Percentiles rank a stretch among this genome's conserved stretches.
phyloP scores from a whole-genome alignment of 1,140 invertebrate genomes.

The Heliconius himera region DNA sequence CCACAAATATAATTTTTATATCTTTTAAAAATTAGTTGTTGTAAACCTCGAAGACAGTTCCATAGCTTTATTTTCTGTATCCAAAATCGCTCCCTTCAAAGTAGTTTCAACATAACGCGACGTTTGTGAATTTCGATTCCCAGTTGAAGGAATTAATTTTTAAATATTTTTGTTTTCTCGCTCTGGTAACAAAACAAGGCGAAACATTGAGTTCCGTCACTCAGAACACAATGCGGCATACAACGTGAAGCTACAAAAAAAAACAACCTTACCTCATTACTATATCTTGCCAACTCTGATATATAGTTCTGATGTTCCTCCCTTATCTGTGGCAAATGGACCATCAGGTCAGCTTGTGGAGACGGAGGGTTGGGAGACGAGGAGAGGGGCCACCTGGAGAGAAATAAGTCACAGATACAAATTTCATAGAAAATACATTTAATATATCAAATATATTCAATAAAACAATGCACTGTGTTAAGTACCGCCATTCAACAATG shows the following conservation, averaged over 20 bases:
- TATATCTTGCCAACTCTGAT: conserved; percentile 96
- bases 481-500: not conserved
- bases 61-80: conserved; percentile 95
- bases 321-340: conserved; percentile 96
- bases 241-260: conserved; percentile 11
- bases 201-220: no score
- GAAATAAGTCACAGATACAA: no score
- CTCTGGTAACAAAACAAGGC: no score
- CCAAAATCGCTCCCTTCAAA: conserved; percentile 95
- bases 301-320: conserved; percentile 99
- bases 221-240: not conserved
- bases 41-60: conserved; percentile 95
- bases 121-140: no score
- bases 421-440: no score
- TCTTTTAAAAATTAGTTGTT: conserved; percentile 83
- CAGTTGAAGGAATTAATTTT: no score
- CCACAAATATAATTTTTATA: no score
- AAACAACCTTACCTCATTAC: conserved; percentile 89
- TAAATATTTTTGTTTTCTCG: no score
- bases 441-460: no score
- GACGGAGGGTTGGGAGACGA: conserved; percentile 89
- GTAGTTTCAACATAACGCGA: conserved; percentile 83
- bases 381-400: conserved; percentile 93
- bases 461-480: not conserved
- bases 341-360: conserved; percentile 97